Base-by-base conservation (phyloP, 2,888 invertebrate species). In the Acleris emargana region DNA sequence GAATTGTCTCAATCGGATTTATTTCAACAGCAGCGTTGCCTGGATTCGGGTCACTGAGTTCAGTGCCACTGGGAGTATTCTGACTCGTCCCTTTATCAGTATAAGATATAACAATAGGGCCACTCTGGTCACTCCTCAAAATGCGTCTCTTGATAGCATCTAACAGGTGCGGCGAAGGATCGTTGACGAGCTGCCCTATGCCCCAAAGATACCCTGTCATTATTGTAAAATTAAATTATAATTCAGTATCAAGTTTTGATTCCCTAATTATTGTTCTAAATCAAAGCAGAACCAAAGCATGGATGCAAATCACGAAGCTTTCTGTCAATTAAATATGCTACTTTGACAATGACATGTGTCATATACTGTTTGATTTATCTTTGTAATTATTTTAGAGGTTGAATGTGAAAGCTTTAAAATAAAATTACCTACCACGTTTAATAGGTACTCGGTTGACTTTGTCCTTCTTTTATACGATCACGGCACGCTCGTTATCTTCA, bases 151-250 rank as follows among this genome's bases (percentile, higher is more conserved):
- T 77, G 58, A 88, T 63, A 45, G 79, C 78, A 64, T 76, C 76
- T 55, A 85, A 70, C 43, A 89, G 50, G 43, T 84, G 80, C 17
- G 79, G 72, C 1, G 88, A 84, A 38, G 89, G 87, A 70, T 88
- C 83, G 63, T 80, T 84, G 13, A 83, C 74, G n/a, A 89, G 74
- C 67, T 88, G 81, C 18, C 81, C 81, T 45, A 89, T 73, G 59
- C 82, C 78, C 85, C 84, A 85, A 47, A 88, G 72, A 70, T 85
- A 76, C 55, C 72, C 74, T 49, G 83, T 70, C 88, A 88, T 88
- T 20, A 20, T 58, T 51, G 6, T 42, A 9, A 32, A 38, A 38
- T 38, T 11, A 1, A 38, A 38, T 38, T 3, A 38, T 13, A 38
- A 38, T 38, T 38, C 38, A 38, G 38, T 11, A 38, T 38, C 13